Evolutionary conservation across 2,888 invertebrate species (phyloP).

Genomic region (Latrodectus hesperus): DNA sequence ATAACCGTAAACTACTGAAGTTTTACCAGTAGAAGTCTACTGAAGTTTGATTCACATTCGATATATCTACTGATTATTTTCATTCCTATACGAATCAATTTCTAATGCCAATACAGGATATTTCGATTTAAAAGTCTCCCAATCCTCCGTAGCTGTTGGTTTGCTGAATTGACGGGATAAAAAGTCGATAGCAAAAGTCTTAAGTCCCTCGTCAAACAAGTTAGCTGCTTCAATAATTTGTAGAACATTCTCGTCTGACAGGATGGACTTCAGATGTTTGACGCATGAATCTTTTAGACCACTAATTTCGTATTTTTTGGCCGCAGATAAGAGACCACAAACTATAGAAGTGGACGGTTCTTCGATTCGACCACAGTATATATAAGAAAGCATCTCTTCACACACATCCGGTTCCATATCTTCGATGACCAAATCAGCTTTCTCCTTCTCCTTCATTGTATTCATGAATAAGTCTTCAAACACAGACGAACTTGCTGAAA

Average conservation of each 20-base stretch:
- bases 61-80: not conserved
- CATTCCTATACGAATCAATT: not conserved
- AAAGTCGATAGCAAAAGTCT: not conserved
- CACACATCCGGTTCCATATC: not conserved
- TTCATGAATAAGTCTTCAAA: not conserved
- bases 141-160: not conserved
- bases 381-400: not conserved
- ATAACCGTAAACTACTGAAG: too few relatives aligned
- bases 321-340: conserved; percentile 4
- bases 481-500: conserved; percentile 5
- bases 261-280: not conserved
- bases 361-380: not conserved
- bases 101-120: not conserved
- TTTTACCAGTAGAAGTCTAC: too few relatives aligned
- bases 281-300: not conserved
- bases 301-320: not conserved
- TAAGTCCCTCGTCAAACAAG: not conserved
- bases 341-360: not conserved
- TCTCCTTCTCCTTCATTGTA: not conserved
- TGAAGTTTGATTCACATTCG: not conserved
- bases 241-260: not conserved
- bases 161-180: not conserved
- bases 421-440: not conserved
- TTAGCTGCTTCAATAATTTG: not conserved
- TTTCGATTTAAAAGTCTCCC: not conserved